Conservation (phyloP, 2,888 invertebrate genomes). For the Synergus japonicus region DNA sequence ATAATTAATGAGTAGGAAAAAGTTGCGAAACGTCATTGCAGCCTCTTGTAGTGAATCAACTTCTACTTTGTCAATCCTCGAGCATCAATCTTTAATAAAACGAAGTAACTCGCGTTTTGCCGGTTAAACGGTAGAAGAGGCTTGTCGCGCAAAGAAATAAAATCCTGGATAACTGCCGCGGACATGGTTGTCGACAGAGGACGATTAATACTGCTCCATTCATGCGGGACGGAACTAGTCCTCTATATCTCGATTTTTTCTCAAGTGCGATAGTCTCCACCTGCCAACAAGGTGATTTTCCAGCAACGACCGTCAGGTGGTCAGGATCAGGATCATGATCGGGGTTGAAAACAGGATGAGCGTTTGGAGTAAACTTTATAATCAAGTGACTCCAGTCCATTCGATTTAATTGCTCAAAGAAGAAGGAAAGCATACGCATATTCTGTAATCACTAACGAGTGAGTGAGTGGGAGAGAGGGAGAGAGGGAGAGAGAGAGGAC, state of each 20-base stretch:
- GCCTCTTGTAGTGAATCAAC: neutral
- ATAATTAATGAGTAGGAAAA: neutral
- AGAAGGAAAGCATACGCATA: neutral
- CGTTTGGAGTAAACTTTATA: neutral
- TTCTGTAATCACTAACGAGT: neutral
- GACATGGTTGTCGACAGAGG: neutral
- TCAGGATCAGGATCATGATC: neutral
- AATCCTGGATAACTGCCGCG: neutral
- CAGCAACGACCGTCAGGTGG: neutral
- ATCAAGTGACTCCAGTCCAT: neutral
- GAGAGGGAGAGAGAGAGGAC: no score
- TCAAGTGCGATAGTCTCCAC: slow-evolving; percentile 41
- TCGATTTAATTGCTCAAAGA: neutral
- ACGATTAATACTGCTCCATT: neutral
- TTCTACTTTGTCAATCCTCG: neutral
- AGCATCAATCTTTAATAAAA: neutral
- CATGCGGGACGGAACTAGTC: slow-evolving; percentile 45
- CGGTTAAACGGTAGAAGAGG: neutral
- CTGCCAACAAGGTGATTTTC: neutral
- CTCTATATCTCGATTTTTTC: slow-evolving; percentile 48
- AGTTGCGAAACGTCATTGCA: neutral
- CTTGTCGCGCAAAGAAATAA: neutral
- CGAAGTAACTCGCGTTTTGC: neutral
- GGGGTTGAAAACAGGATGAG: neutral
- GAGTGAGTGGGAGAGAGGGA: no score